A percentile compares a stretch with the other conserved stretches of the same genome.
Conservation (phyloP, 2,888 invertebrate genomes). For the Microctonus hyperodae region DNA sequence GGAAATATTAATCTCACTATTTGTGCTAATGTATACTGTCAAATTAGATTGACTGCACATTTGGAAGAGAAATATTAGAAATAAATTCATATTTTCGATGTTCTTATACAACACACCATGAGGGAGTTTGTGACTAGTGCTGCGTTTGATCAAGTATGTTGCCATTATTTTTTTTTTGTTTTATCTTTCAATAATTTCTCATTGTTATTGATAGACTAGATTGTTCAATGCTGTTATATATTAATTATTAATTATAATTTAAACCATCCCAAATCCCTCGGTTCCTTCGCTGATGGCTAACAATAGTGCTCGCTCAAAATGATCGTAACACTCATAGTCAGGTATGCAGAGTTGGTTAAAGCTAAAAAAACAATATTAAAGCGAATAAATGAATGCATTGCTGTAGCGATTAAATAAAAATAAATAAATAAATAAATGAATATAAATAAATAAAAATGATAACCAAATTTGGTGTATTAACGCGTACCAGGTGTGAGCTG, state of each 20-base stretch:
- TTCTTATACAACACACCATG: not conserved
- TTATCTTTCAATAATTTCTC: no score
- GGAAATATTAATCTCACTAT: not conserved
- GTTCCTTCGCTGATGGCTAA: conserved; percentile 95
- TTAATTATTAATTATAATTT: conserved; percentile 41
- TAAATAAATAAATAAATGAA: not conserved
- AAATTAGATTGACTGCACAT: not conserved
- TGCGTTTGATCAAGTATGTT: conserved; percentile 37
- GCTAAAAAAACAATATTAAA: conserved; percentile 65
- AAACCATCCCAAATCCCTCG: conserved; percentile 88
- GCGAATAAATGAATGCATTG: not conserved
- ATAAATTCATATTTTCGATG: not conserved
- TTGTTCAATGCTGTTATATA: not conserved
- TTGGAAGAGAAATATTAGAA: conserved; percentile 14
- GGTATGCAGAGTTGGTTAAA: conserved; percentile 96
- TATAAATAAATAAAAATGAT: not conserved
- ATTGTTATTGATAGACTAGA: not conserved
- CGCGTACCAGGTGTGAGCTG: conserved; percentile 89
- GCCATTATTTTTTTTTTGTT: conserved; percentile 24
- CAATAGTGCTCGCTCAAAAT: conserved; percentile 87
- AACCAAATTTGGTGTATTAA: not conserved
- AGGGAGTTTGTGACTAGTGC: conserved; percentile 25
- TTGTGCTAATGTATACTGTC: not conserved
- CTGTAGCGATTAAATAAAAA: not conserved
- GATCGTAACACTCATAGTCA: conserved; percentile 93